These are phyloP conservation scores for Serinus canaria DNA, from an alignment of 2,113 vertebrate species.

Conservation along the genomic window DNA sequence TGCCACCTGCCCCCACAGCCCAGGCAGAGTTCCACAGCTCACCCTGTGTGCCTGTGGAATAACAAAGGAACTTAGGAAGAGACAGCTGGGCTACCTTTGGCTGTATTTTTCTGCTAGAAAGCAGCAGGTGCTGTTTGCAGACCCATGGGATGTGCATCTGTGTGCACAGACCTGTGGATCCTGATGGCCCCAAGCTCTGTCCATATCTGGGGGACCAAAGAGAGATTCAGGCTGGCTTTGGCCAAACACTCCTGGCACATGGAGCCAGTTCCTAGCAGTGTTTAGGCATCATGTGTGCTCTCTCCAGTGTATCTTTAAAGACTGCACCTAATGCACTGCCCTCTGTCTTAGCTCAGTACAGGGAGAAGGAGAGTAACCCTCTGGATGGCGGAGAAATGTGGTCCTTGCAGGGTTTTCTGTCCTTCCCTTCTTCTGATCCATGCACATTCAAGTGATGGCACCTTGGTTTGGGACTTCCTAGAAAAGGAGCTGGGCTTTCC, in stretches of 20 bases:
- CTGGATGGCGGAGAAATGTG: not conserved
- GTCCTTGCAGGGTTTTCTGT: not conserved
- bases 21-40: not conserved
- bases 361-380: not conserved
- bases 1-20: not conserved
- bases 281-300: not conserved
- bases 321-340: not conserved
- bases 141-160: not conserved
- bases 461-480: not conserved
- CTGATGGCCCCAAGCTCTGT: not conserved
- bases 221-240: not conserved
- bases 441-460: not conserved
- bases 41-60: too few species aligned
- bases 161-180: not conserved
- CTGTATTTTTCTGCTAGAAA: not conserved
- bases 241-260: accelerated
- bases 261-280: not conserved
- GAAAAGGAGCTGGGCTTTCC: not conserved
- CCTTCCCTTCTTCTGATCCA: not conserved
- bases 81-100: accelerated
- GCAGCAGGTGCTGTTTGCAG: not conserved
- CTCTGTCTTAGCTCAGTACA: not conserved
- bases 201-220: accelerated
- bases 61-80: not conserved
- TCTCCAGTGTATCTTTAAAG: not conserved